phyloP scores from a whole-genome alignment of 1,140 invertebrate genomes.

The Heliconius melpomene region DNA sequence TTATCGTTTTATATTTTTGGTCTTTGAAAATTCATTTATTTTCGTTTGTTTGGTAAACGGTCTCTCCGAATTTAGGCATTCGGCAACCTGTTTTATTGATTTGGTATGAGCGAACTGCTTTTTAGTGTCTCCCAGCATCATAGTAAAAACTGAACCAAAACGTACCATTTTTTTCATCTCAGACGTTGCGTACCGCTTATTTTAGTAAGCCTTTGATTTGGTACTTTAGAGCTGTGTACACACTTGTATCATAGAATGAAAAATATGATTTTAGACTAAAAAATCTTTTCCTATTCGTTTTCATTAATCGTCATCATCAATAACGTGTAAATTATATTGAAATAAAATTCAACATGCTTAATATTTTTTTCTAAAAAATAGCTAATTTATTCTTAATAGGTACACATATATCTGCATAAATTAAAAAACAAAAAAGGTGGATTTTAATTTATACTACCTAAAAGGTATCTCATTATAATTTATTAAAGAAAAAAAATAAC shows the following conservation, averaged over 20 bases:
- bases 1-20: constrained; percentile 80
- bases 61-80: constrained; percentile 48
- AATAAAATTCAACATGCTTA: no score
- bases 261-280: not conserved
- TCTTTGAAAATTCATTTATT: constrained; percentile 80
- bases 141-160: constrained; percentile 19
- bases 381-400: no score
- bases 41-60: constrained; percentile 78
- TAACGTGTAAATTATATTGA: no score
- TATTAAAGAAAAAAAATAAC: no score
- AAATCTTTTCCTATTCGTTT: no score
- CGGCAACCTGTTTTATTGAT: constrained; percentile 60
- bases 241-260: not conserved
- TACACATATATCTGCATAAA: no score
- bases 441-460: no score
- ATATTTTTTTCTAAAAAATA: no score
- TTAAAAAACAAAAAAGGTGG: no score
- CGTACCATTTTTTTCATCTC: not conserved
- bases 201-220: not conserved
- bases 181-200: not conserved
- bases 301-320: no score
- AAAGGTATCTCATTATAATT: no score
- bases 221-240: not conserved
- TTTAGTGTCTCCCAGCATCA: constrained; percentile 16
- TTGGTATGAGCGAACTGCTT: constrained; percentile 24